Evolutionary conservation across 2,797 vertebrate genomes (phyloP).

Genomic region (Rhinella marina): DNA sequence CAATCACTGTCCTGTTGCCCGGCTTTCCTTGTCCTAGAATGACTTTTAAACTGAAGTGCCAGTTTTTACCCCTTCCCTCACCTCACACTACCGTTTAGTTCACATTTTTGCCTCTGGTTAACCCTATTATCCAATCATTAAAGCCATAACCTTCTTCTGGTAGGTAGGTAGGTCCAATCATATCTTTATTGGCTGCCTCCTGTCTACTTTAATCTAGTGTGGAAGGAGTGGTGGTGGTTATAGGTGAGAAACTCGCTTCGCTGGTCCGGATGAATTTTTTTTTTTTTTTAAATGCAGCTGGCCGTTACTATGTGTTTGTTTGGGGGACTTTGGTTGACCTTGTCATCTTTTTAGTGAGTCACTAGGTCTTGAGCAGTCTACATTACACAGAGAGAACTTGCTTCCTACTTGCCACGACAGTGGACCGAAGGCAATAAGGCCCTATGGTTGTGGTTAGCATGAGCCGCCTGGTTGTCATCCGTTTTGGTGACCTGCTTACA

Average conservation of each 20-base stretch:
- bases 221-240: neutral
- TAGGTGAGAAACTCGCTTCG: neutral
- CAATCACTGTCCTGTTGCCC: constrained; percentile 37
- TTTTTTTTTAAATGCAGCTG: neutral
- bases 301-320: neutral
- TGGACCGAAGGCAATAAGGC: neutral
- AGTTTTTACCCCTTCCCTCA: constrained; percentile 50
- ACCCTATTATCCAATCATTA: constrained; percentile 41
- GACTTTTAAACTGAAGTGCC: constrained; percentile 62
- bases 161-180: constrained; percentile 9
- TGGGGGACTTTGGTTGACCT: neutral
- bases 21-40: constrained; percentile 16
- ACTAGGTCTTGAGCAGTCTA: neutral
- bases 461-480: neutral
- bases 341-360: neutral
- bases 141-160: constrained; percentile 21
- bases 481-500: neutral
- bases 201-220: neutral
- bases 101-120: constrained; percentile 53
- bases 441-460: neutral
- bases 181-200: constrained; percentile 31
- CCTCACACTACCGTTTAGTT: constrained; percentile 26
- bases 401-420: too few relatives aligned
- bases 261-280: neutral
- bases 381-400: neutral